Percentiles rank a stretch among this genome's conserved stretches.
phyloP scores from a whole-genome alignment of 1,140 invertebrate genomes.

The Pseudachorutes palmiensis region DNA sequence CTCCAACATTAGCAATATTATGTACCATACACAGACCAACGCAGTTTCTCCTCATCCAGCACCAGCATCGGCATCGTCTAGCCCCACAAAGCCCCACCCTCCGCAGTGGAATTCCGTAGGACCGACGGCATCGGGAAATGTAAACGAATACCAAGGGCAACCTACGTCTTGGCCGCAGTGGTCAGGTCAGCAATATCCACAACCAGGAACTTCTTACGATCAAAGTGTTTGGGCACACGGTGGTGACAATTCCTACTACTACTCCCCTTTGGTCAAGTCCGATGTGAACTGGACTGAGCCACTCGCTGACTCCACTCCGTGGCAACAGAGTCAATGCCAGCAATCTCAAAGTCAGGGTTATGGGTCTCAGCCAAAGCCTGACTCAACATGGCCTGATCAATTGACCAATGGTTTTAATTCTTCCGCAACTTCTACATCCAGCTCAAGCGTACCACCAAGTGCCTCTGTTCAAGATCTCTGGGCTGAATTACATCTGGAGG shows the following conservation, averaged over 20 bases:
- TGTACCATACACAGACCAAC: neutral
- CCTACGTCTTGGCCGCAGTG: no score
- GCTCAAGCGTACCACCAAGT: neutral
- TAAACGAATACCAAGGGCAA: neutral
- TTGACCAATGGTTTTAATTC: neutral
- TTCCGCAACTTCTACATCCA: neutral
- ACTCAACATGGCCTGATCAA: no score
- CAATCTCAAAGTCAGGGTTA: neutral
- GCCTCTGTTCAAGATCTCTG: constrained; percentile 5
- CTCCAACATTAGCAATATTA: neutral
- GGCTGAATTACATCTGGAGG: constrained; percentile 3
- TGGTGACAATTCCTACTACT: neutral
- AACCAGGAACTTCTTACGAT: neutral
- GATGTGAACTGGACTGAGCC: constrained; percentile 9
- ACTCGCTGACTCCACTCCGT: neutral
- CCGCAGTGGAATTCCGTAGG: no score
- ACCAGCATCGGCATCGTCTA: neutral
- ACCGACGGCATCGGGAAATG: no score
- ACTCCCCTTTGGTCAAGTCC: neutral
- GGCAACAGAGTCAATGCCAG: neutral
- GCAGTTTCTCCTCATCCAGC: neutral
- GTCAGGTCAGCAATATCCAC: neutral
- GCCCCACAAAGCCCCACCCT: neutral
- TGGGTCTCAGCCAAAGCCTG: no score
- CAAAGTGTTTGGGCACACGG: no score